These are phyloP conservation scores for Cyclophora albipunctata DNA, from an alignment of 2,888 invertebrate species.

Conservation along the genomic window DNA sequence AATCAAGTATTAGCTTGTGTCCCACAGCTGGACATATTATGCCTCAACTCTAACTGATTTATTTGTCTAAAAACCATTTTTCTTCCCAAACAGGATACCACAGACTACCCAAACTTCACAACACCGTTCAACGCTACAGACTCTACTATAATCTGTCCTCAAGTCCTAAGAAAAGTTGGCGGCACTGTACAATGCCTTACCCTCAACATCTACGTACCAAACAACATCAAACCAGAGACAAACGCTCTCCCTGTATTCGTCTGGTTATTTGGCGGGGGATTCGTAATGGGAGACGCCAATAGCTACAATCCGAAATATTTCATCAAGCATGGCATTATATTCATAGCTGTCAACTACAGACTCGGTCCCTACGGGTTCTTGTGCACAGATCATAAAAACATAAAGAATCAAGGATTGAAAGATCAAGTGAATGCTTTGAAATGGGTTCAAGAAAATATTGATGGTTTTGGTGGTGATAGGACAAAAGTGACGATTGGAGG, in stretches of 20 bases:
- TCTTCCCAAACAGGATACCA: constrained; percentile 24
- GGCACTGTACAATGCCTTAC: constrained; percentile 34
- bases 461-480: constrained; percentile 42
- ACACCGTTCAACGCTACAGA: constrained; percentile 36
- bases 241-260: constrained; percentile 40
- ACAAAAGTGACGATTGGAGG: constrained; percentile 45
- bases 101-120: constrained; percentile 27
- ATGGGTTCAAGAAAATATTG: constrained; percentile 49
- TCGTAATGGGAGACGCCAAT: constrained; percentile 36
- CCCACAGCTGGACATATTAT: too few relatives aligned
- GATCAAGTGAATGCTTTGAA: constrained; percentile 44
- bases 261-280: constrained; percentile 55
- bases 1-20: too few relatives aligned
- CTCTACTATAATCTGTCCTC: constrained; percentile 34
- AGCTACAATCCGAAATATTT: constrained; percentile 40
- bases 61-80: too few relatives aligned
- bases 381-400: constrained; percentile 33
- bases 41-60: too few relatives aligned
- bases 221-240: constrained; percentile 12
- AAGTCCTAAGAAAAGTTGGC: constrained; percentile 19
- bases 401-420: constrained; percentile 45
- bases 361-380: constrained; percentile 55
- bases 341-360: constrained; percentile 44
- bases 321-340: constrained; percentile 35
- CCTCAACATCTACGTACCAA: constrained; percentile 36